Evolutionary conservation across 2,113 vertebrate species (phyloP).

Genomic region (Tetrax tetrax): DNA sequence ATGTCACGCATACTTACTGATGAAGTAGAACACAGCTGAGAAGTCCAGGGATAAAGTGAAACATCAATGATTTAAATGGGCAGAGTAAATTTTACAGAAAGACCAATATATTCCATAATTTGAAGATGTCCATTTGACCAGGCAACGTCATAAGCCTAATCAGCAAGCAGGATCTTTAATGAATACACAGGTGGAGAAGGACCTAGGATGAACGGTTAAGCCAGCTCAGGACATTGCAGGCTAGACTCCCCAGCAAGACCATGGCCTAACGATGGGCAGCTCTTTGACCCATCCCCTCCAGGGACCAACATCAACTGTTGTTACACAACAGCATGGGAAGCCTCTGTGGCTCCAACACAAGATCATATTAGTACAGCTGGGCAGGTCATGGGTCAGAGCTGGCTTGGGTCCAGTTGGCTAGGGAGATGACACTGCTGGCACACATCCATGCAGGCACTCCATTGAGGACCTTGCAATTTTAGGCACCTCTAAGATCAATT

Average conservation of each 20-base stretch:
- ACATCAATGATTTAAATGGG: background rate
- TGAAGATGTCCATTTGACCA: background rate
- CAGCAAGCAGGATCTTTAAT: background rate
- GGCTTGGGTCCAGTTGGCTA: background rate
- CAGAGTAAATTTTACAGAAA: background rate
- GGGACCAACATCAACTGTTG: background rate
- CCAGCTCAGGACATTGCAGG: background rate
- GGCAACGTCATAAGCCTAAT: background rate
- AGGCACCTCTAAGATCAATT: background rate
- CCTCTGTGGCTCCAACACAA: background rate
- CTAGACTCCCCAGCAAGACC: background rate
- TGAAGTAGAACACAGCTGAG: background rate
- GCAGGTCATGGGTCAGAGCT: background rate
- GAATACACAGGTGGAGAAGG: background rate
- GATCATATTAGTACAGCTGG: rapidly evolving
- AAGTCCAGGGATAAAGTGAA: background rate
- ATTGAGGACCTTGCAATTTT: background rate
- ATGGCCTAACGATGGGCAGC: rapidly evolving
- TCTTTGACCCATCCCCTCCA: background rate
- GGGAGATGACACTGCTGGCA: background rate
- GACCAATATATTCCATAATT: background rate
- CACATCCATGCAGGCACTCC: background rate
- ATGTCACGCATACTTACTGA: background rate
- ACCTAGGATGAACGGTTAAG: background rate
- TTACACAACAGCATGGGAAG: background rate